Evolutionary conservation across 2,113 vertebrate genomes (phyloP).

Genomic region (Nerophis lumbriciformis): DNA sequence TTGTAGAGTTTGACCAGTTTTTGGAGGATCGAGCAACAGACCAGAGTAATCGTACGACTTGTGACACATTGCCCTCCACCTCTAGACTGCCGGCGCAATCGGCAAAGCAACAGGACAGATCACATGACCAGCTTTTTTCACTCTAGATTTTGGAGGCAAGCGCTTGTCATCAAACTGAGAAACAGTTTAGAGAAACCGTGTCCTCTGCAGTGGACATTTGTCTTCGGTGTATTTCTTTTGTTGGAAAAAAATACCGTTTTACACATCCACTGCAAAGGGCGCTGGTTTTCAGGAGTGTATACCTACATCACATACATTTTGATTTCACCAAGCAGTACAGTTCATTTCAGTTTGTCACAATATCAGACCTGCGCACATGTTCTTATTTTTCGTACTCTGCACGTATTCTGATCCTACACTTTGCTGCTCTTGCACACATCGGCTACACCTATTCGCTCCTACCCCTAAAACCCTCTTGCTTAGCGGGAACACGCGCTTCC

Average conservation of each 20-base stretch:
- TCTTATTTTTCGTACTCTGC: too few species aligned
- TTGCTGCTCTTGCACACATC: too few species aligned
- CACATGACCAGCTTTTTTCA: constrained; percentile 69
- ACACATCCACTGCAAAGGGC: too few species aligned
- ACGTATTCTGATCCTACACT: too few species aligned
- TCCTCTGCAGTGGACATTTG: too few species aligned
- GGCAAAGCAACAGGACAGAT: constrained; percentile 40
- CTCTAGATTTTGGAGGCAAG: constrained; percentile 47
- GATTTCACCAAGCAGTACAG: not conserved
- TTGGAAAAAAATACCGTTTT: too few species aligned
- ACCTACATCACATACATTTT: constrained; percentile 4
- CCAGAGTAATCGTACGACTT: constrained; percentile 14
- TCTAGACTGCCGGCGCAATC: constrained; percentile 39
- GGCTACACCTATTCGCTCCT: too few species aligned
- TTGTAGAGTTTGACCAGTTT: constrained; percentile 70
- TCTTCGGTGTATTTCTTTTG: too few species aligned
- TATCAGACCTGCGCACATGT: too few species aligned
- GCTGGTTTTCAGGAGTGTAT: not conserved
- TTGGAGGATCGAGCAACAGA: constrained; percentile 62
- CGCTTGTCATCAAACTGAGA: constrained; percentile 2
- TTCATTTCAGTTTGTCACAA: not conserved
- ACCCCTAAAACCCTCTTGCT: too few species aligned
- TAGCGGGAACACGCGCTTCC: too few species aligned
- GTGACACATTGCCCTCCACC: constrained; percentile 7
- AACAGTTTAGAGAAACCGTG: too few species aligned